Evolutionary conservation across 2,888 invertebrate species (phyloP), one percentile per base, ranked within the genome.

Genomic region (Margaritifera margaritifera): DNA sequence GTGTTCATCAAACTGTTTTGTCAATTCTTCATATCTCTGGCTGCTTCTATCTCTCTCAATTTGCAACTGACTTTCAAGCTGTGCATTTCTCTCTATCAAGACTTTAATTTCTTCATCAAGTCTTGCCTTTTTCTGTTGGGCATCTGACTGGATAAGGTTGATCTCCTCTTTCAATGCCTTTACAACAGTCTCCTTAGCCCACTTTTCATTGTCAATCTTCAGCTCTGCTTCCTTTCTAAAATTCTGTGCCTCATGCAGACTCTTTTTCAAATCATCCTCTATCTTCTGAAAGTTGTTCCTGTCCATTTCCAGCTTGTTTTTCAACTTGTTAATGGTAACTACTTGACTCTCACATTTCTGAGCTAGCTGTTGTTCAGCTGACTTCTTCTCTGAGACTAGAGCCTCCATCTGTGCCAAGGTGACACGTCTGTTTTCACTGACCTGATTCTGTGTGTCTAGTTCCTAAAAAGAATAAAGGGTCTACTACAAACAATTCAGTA

Each of bases 401-500:
- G 65, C 55, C 60, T 80, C 80, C 51, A 75, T 62, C 18, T 78
- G 70, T 18, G 71, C 65, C 19, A 80, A 68, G 5, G 80, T 80
- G 51, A 67, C 64, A 19, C 78, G 24, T 51, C 78, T 59, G 24
- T 60, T 69, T 53, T 77, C 80, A 67, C 66, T 72, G 5, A 69
- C 68, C 20, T 62, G 60, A 51, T 72, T 74, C 20, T 76, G 74
- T 19, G 63, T 57, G 59, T 80, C 80, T 56, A 72, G 51, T 57
- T 80, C 80, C 80, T 80, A 68, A 5, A 73, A 68, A 50, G 54
- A 60, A 56, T 57, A 55, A 18, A 53, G 22, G 55, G 11, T 27
- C 22, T 54, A 53, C 18, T 19, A n/a, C 25, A n/a, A 63, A 20
- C 22, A 15, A 27, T 18, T 42, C 11, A 42, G 11, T 11, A 42